Evolutionary conservation across 2,888 invertebrate species (phyloP).

Genomic region (Drosophila emarginata): DNA sequence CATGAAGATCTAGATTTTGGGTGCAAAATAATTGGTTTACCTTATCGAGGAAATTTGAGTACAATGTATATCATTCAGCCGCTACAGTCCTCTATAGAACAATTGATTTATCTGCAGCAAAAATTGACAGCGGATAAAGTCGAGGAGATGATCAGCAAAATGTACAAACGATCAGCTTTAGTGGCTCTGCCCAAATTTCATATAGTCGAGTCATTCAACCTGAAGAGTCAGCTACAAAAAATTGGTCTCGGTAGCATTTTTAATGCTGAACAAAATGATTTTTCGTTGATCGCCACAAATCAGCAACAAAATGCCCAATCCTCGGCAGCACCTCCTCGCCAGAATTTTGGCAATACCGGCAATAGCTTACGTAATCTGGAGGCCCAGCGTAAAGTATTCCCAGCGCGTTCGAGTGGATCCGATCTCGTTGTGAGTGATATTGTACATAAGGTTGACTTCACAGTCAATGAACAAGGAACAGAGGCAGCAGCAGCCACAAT

Average conservation of each 20-base stretch:
- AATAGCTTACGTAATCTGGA: slow-evolving; percentile 83
- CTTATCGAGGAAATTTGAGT: slow-evolving; percentile 86
- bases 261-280: slow-evolving; percentile 85
- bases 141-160: slow-evolving; percentile 78
- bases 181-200: slow-evolving; percentile 89
- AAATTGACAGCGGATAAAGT: slow-evolving; percentile 82
- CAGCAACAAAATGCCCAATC: background rate
- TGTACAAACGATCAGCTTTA: slow-evolving; percentile 82
- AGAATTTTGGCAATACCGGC: slow-evolving; percentile 24
- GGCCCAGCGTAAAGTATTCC: slow-evolving; percentile 85
- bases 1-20: slow-evolving; percentile 79
- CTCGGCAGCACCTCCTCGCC: background rate
- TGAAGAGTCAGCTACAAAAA: slow-evolving; percentile 84
- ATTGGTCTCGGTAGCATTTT: slow-evolving; percentile 87
- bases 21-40: slow-evolving; percentile 86
- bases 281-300: slow-evolving; percentile 85
- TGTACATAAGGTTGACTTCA: slow-evolving; percentile 86
- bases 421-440: slow-evolving; percentile 85
- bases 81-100: slow-evolving; percentile 82
- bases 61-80: slow-evolving; percentile 88
- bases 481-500: slow-evolving; percentile 87
- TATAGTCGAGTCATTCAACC: slow-evolving; percentile 84
- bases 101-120: slow-evolving; percentile 82
- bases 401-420: slow-evolving; percentile 69
- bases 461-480: slow-evolving; percentile 86